These are phyloP conservation scores for Ictalurus furcatus DNA, from an alignment of 2,113 vertebrate genomes.

Conservation along the genomic window DNA sequence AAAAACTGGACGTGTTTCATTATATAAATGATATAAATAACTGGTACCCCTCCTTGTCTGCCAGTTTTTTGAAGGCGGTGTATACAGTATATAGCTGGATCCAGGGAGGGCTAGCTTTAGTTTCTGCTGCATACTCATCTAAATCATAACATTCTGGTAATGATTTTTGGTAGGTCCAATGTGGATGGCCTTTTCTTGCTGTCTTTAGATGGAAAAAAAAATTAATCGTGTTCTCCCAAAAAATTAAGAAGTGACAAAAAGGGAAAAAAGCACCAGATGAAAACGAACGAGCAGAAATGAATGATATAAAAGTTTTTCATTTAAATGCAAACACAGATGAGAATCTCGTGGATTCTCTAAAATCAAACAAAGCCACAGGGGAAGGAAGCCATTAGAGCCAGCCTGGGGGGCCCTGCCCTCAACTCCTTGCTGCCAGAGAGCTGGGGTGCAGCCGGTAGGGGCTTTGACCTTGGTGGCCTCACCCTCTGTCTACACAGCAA, in stretches of 20 bases:
- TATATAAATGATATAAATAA: conserved; percentile 10
- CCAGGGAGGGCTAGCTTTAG: not conserved
- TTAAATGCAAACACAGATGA: no score
- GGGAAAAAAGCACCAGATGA: not conserved
- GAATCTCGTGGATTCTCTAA: no score
- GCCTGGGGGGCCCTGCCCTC: no score
- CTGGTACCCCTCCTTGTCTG: not conserved
- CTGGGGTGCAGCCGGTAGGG: no score
- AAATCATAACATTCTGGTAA: not conserved
- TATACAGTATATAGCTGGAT: not conserved
- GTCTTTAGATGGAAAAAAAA: not conserved
- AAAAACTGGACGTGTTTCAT: conserved; percentile 8
- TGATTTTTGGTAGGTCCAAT: not conserved
- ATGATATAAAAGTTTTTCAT: not conserved
- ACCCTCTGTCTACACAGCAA: no score
- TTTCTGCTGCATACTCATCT: not conserved
- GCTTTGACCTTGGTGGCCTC: no score
- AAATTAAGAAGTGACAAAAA: not conserved
- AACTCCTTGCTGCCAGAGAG: no score
- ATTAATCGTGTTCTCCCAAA: not conserved
- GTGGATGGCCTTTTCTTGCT: not conserved
- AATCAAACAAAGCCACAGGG: no score
- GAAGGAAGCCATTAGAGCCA: no score
- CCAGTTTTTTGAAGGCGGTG: not conserved
- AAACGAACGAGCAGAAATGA: not conserved